Base-by-base conservation (phyloP, 2,888 invertebrate species). In the Carabus problematicus region DNA sequence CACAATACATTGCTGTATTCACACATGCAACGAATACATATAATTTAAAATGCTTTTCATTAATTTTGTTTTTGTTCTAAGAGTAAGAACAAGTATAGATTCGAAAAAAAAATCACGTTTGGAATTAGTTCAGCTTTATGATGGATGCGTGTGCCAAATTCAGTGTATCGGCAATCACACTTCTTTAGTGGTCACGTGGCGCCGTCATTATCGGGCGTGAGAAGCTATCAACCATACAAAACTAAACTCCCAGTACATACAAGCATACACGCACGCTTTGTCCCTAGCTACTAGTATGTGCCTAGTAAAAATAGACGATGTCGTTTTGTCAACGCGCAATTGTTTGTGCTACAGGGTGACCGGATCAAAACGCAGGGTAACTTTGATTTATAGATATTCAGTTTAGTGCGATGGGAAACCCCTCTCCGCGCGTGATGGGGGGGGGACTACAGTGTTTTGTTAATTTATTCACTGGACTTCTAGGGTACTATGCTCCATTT, bases 141-240 rank as follows among this genome's bases (percentile, higher is more conserved):
- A 12, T 18, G 19, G 9, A 14, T 14, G 52, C 14, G 52, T 52
- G 52, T 52, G 52, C 14, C 52, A 52, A 18, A 52, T 18, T 52
- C 52, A 19, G 12, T 52, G 29, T 52, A 11, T 19, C 52, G 52
- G 18, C 52, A 16, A 52, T 52, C 19, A 52, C 6, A 29, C 29
- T 52, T 52, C 52, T 52, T 52, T 16, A 12, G 52, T 19, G 52
- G 75, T 77, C 81, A 80, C 81, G 81, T 80, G 81, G 77, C 79
- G 76, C 76, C 77, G 78, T 81, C 81, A 80, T 80, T 81, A 81
- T 75, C 79, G 79, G 81, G 81, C 81, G 81, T 80, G 81, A 80
- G 80, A 79, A 80, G 77, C 75, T 74, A 70, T 39, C 56, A 56
- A 56, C 11, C 29, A 12, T 56, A 56, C 39, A 56, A 56, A 56